Conservation (phyloP, 2,797 vertebrate genomes). For the Artibeus lituratus region DNA sequence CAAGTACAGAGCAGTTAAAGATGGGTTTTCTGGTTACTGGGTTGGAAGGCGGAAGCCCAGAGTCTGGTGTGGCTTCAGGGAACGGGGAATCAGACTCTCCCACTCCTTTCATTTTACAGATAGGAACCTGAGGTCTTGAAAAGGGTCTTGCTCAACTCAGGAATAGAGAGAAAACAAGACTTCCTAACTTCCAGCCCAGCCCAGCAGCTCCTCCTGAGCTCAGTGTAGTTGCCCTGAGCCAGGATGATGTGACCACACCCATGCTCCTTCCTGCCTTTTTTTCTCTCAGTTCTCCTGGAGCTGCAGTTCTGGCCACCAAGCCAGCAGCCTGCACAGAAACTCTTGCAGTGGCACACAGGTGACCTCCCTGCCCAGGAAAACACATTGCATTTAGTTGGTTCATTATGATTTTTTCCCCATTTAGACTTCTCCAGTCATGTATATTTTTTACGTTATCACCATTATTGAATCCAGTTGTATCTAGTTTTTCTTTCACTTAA, state of each 20-base stretch:
- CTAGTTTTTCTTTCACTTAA: no score
- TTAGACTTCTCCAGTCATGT: no score
- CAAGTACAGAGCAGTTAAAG: background rate
- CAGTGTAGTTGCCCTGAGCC: background rate
- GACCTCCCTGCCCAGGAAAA: background rate
- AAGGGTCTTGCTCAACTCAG: background rate
- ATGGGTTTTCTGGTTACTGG: background rate
- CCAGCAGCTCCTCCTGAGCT: background rate
- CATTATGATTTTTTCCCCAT: no score
- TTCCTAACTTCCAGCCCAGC: fast-evolving
- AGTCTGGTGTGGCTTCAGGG: background rate
- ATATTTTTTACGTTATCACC: no score
- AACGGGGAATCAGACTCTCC: no score
- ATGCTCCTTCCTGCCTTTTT: background rate
- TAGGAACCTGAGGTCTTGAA: background rate
- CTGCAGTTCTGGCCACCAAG: conserved; percentile 92
- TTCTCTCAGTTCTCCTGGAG: conserved; percentile 90
- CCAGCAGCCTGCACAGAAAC: conserved; percentile 91
- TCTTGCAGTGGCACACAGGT: conserved; percentile 98
- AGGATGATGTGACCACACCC: background rate
- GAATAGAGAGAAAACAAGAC: background rate
- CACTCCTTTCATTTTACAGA: fast-evolving
- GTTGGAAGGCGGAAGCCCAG: background rate
- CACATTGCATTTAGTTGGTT: no score
- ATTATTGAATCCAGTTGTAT: no score